phyloP scores from a whole-genome alignment of 2,797 vertebrate genomes.

The Rousettus madagascariensis region DNA sequence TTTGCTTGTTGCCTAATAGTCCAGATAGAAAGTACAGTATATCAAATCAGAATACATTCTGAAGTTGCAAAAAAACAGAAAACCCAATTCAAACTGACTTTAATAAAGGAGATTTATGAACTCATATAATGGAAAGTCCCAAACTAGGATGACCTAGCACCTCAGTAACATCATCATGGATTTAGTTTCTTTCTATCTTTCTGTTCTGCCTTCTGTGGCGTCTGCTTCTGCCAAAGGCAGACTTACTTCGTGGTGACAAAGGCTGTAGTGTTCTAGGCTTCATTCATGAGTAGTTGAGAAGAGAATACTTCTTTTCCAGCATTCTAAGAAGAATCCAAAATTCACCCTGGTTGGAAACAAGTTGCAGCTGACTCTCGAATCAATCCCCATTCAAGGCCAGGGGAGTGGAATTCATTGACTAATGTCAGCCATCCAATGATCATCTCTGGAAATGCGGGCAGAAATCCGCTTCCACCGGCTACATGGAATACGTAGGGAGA shows the following conservation, averaged over 20 bases:
- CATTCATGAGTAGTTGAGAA: neutral
- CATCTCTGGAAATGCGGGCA: neutral
- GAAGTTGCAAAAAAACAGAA: slow-evolving; percentile 18
- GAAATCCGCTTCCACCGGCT: neutral
- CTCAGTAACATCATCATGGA: neutral
- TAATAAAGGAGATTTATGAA: neutral
- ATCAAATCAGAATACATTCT: slow-evolving; percentile 20
- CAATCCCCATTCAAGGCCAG: neutral
- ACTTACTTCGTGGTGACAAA: neutral
- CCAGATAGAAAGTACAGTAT: neutral
- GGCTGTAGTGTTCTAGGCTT: neutral
- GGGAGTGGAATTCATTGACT: neutral
- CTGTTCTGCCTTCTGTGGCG: neutral
- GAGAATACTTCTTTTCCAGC: neutral
- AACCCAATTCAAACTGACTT: neutral
- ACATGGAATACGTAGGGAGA: neutral
- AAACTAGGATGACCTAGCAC: neutral
- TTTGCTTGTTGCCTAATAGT: neutral
- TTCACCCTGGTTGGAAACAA: neutral
- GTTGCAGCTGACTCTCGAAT: neutral
- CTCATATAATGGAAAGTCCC: neutral
- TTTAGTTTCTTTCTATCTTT: neutral
- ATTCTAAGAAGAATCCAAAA: neutral
- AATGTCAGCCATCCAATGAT: neutral
- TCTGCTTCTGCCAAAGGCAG: neutral